phyloP scores from a whole-genome alignment of 2,113 vertebrate species.

The Lagopus muta region DNA sequence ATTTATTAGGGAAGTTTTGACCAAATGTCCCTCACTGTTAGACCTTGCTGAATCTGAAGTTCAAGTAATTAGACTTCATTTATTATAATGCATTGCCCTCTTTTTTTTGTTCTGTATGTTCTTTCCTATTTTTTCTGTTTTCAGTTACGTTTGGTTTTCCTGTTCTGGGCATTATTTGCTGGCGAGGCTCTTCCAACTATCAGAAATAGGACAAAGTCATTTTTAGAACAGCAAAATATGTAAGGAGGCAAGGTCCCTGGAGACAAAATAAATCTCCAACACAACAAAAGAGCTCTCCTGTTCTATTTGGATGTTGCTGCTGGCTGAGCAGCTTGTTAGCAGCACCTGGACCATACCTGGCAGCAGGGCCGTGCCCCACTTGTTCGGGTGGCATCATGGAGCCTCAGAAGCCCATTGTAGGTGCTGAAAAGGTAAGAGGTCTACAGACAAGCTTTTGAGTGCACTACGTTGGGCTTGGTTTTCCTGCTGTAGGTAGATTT shows the following conservation, averaged over 20 bases:
- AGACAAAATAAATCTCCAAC: constrained; percentile 18
- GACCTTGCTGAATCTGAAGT: background rate
- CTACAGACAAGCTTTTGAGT: background rate
- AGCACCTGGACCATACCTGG: background rate
- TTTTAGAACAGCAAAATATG: constrained; percentile 56
- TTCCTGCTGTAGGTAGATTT: background rate
- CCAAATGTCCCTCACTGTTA: background rate
- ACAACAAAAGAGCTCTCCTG: constrained; percentile 8
- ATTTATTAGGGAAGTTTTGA: constrained; percentile 28
- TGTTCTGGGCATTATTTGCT: constrained; percentile 22
- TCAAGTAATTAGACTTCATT: constrained; percentile 17
- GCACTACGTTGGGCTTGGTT: fast-evolving
- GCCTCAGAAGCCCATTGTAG: fast-evolving
- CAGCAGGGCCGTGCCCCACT: background rate
- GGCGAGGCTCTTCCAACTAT: constrained; percentile 43
- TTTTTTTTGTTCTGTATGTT: background rate
- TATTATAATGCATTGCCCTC: background rate
- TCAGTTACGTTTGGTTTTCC: constrained; percentile 22
- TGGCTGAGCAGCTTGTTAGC: background rate
- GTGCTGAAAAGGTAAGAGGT: background rate
- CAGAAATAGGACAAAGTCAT: constrained; percentile 33
- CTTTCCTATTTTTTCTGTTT: background rate
- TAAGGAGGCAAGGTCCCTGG: constrained; percentile 31
- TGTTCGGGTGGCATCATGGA: background rate
- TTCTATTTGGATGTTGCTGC: background rate